A percentile compares a stretch with the other conserved stretches of the same genome.
phyloP scores from a whole-genome alignment of 2,113 vertebrate genomes.

The Corythaeola cristata region DNA sequence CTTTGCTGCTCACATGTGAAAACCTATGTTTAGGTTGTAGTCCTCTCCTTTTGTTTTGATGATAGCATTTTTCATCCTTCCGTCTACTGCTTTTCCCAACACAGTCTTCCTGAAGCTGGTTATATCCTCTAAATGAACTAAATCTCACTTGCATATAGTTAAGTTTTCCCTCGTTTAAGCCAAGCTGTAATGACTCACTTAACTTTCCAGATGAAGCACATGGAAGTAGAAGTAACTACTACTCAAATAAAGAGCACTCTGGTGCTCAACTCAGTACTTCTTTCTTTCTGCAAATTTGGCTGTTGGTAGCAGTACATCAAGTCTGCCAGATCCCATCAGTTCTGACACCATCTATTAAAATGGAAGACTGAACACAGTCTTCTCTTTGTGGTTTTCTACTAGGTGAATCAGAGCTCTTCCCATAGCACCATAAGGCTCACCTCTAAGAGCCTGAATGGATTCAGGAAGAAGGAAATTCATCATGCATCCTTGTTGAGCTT shows the following conservation, averaged over 20 bases:
- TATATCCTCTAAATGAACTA: background rate
- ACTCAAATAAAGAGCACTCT: background rate
- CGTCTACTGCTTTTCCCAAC: background rate
- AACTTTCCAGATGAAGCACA: background rate
- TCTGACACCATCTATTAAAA: background rate
- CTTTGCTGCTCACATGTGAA: background rate
- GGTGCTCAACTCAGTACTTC: background rate
- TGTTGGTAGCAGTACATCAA: background rate
- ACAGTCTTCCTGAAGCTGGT: background rate
- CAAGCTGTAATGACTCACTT: background rate
- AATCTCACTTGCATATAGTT: background rate
- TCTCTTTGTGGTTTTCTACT: background rate
- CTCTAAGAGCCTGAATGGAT: background rate
- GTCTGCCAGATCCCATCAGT: background rate
- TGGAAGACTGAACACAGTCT: background rate
- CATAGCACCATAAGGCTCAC: background rate
- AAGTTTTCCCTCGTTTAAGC: background rate
- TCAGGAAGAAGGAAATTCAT: background rate
- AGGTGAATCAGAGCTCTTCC: background rate
- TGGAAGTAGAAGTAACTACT: background rate
- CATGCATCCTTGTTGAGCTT: background rate
- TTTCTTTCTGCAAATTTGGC: background rate
- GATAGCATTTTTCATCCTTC: background rate
- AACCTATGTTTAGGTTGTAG: background rate
- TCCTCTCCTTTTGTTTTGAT: background rate